phyloP scores from a whole-genome alignment of 2,113 vertebrate species.

The Pimephales promelas region DNA sequence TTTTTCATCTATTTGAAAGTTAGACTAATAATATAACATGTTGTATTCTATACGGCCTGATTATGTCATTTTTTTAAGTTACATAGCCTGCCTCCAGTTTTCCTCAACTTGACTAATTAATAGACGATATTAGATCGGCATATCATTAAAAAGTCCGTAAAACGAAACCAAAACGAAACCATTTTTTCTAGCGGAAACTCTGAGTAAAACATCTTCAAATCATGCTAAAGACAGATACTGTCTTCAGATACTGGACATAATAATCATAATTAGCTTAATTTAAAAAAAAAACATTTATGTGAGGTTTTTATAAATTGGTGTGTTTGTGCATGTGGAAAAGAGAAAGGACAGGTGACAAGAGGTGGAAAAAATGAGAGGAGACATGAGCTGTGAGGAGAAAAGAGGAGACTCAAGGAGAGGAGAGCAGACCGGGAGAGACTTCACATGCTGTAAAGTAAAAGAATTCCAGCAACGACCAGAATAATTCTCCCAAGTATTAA shows the following conservation, averaged over 20 bases:
- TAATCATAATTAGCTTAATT: neutral
- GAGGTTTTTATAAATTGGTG: neutral
- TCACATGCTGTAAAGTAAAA: neutral
- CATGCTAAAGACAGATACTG: neutral
- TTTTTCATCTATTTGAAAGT: too few species aligned
- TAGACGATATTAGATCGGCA: too few species aligned
- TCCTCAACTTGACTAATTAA: too few species aligned
- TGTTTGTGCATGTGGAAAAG: conserved; percentile 3
- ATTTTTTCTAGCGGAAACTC: too few species aligned
- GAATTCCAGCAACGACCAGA: neutral
- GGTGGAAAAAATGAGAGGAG: neutral
- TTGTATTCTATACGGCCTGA: too few species aligned
- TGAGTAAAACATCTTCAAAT: neutral
- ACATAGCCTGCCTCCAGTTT: too few species aligned
- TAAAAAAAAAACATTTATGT: neutral
- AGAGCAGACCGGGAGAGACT: neutral
- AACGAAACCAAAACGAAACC: too few species aligned
- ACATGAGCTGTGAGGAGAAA: neutral
- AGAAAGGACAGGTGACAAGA: neutral
- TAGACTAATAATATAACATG: too few species aligned
- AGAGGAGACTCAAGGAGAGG: neutral
- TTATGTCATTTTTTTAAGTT: too few species aligned
- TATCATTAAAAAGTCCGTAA: too few species aligned
- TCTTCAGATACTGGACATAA: neutral
- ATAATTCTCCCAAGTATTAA: neutral